phyloP scores from a whole-genome alignment of 2,113 vertebrate genomes.

The Heterotilapia buettikoferi region DNA sequence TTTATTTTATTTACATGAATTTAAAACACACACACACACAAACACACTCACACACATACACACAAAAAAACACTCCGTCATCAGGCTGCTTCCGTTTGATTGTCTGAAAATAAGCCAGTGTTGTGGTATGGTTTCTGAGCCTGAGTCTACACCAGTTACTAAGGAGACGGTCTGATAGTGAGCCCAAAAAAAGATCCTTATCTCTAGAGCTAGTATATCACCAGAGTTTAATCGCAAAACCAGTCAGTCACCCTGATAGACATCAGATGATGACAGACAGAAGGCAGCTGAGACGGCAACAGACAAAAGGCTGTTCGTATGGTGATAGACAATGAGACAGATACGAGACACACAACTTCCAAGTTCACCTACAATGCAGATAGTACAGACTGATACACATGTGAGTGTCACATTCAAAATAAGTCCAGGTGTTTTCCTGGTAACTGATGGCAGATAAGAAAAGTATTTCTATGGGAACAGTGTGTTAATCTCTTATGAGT shows the following conservation, averaged over 20 bases:
- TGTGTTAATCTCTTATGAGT: not conserved
- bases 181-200: not conserved
- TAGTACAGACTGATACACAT: not conserved
- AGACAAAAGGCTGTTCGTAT: not conserved
- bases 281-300: not conserved
- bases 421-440: not conserved
- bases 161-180: not conserved
- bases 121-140: not conserved
- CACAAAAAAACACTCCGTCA: not conserved
- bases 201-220: not conserved
- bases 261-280: constrained; percentile 9
- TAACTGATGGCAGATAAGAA: not conserved
- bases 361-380: not conserved
- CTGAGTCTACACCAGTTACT: not conserved
- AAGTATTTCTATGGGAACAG: not conserved
- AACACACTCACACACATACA: not conserved
- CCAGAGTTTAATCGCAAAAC: not conserved
- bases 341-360: not conserved
- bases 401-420: not conserved
- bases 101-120: not conserved
- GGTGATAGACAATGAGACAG: not conserved
- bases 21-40: not conserved
- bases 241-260: constrained; percentile 5
- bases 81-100: not conserved
- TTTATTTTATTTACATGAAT: not conserved